A percentile compares a stretch with the other conserved stretches of the same genome.
These are phyloP conservation scores for Cephus pygmeus DNA, from an alignment of 2,888 invertebrate genomes.

Conservation along the genomic window DNA sequence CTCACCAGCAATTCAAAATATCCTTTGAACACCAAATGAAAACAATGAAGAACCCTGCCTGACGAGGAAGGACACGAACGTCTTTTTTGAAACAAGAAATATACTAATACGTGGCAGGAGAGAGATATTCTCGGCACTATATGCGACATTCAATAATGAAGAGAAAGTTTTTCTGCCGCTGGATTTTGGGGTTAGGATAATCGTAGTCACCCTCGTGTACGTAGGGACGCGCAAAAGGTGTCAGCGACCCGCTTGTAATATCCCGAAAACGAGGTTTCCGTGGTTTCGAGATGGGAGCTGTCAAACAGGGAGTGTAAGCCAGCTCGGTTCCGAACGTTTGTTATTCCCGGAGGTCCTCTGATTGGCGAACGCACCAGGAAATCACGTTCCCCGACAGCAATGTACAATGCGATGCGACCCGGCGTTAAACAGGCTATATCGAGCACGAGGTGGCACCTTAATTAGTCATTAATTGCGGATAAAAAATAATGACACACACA, in stretches of 20 bases:
- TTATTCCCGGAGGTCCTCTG: slow-evolving; percentile 26
- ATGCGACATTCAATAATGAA: not conserved
- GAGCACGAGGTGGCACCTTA: slow-evolving; percentile 25
- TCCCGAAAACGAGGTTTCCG: not conserved
- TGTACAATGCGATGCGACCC: slow-evolving; percentile 14
- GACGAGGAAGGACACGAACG: not conserved
- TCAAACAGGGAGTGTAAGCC: slow-evolving; percentile 40
- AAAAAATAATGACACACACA: slow-evolving; percentile 35
- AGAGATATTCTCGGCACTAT: not conserved
- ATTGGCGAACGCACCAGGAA: not conserved
- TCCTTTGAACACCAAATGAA: not conserved
- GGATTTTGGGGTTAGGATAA: slow-evolving; percentile 4
- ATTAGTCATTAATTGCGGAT: slow-evolving; percentile 50
- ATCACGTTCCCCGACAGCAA: slow-evolving; percentile 7
- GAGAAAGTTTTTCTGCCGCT: slow-evolving; percentile 1
- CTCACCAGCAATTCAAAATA: not conserved
- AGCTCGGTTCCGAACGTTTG: slow-evolving; percentile 32
- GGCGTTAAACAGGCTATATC: slow-evolving; percentile 13
- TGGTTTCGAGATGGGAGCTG: slow-evolving; percentile 32
- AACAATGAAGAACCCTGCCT: not conserved
- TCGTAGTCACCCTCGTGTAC: not conserved
- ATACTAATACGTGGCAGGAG: not conserved
- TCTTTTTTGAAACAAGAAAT: not conserved
- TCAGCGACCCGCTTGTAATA: not conserved
- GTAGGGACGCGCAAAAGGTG: not conserved